Percentiles rank a stretch among this genome's conserved stretches.
phyloP scores from a whole-genome alignment of 2,888 invertebrate species.

The Nephrotoma appendiculata region DNA sequence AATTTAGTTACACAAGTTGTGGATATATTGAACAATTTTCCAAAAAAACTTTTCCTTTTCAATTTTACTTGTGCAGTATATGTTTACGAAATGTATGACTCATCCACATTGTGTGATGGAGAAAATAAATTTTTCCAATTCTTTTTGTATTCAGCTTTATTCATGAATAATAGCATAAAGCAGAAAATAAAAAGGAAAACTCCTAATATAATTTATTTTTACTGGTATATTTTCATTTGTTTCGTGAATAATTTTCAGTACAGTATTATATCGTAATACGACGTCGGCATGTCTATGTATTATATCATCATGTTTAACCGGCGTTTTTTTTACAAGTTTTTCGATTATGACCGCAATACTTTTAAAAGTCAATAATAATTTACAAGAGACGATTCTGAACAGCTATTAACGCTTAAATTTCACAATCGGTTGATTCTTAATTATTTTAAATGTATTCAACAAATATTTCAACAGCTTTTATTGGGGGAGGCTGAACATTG shows the following conservation, averaged over 20 bases:
- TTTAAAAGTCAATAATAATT: neutral
- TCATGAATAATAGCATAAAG: neutral
- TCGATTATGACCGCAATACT: neutral
- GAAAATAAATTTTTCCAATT: neutral
- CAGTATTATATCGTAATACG: neutral
- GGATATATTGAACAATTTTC: neutral
- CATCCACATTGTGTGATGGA: neutral
- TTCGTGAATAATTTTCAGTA: neutral
- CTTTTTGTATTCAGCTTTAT: neutral
- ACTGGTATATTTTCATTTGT: neutral
- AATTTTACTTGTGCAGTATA: neutral
- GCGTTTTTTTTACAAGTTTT: neutral
- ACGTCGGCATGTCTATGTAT: neutral
- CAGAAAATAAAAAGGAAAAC: neutral
- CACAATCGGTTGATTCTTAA: neutral
- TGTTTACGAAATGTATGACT: neutral
- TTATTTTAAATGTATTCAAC: neutral
- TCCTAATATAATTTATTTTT: neutral
- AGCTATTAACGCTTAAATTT: neutral
- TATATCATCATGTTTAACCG: neutral
- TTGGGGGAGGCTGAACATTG: neutral
- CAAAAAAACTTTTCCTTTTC: neutral
- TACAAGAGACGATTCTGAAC: neutral
- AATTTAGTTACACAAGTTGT: neutral
- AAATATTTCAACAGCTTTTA: neutral